Evolutionary conservation across 2,797 vertebrate species (phyloP).

Genomic region (Pteropus rufus): DNA sequence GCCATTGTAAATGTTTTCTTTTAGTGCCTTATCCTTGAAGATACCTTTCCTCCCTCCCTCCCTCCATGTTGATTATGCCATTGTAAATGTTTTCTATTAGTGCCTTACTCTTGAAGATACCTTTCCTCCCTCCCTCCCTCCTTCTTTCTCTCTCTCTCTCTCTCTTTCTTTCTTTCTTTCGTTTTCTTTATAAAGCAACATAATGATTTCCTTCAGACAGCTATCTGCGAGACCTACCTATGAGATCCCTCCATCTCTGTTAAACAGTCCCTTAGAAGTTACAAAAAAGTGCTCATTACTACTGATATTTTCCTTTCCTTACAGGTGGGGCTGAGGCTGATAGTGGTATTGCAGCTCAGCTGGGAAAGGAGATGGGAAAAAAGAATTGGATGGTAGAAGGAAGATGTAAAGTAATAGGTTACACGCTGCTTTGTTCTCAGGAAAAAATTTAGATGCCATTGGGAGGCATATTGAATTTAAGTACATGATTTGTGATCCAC

Average conservation of each 20-base stretch:
- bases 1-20: background rate
- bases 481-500: background rate
- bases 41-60: background rate
- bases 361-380: background rate
- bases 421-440: background rate
- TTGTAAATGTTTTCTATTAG: background rate
- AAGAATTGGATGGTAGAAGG: background rate
- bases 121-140: background rate
- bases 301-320: background rate
- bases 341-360: background rate
- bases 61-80: background rate
- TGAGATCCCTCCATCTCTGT: background rate
- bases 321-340: background rate
- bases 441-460: background rate
- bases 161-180: too few relatives aligned
- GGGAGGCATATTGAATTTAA: background rate
- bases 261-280: background rate
- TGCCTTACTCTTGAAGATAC: background rate
- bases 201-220: background rate
- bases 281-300: background rate
- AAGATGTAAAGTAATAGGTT: background rate
- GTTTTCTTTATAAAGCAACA: background rate
- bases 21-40: background rate
- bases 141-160: too few relatives aligned
- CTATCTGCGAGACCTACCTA: background rate